phyloP scores from a whole-genome alignment of 2,888 invertebrate genomes.

The Cheilosia pagana region DNA sequence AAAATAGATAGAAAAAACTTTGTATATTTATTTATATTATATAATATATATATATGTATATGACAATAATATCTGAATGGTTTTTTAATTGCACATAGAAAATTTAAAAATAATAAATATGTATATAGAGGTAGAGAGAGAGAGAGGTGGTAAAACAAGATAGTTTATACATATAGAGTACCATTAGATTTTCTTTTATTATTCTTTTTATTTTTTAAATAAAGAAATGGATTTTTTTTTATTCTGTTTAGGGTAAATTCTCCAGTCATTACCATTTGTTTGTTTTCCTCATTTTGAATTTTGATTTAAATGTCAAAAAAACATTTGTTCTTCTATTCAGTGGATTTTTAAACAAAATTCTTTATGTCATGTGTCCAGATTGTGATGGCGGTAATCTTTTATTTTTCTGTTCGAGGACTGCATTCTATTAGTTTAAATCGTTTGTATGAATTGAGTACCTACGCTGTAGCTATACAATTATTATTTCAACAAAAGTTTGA shows the following conservation, averaged over 20 bases:
- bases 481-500: conserved; percentile 75
- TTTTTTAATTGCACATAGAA: conserved; percentile 58
- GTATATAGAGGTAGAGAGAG: conserved; percentile 65
- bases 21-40: conserved; percentile 38
- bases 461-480: conserved; percentile 81
- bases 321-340: conserved; percentile 31
- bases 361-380: conserved; percentile 51
- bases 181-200: conserved; percentile 73
- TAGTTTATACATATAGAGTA: conserved; percentile 69
- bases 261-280: conserved; percentile 84
- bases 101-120: conserved; percentile 63
- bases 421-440: conserved; percentile 39
- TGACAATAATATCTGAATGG: conserved; percentile 41
- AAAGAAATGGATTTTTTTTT: conserved; percentile 73
- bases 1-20: conserved; percentile 51
- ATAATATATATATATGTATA: conserved; percentile 28
- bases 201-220: conserved; percentile 55
- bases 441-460: conserved; percentile 34
- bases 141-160: conserved; percentile 68
- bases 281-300: conserved; percentile 62
- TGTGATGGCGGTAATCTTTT: conserved; percentile 46
- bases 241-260: conserved; percentile 77
- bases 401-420: conserved; percentile 32
- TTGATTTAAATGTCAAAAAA: conserved; percentile 57
- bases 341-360: conserved; percentile 49